A percentile compares a stretch with the other conserved stretches of the same genome.
Conservation (phyloP, 2,888 invertebrate species). For the Craniophora ligustri region DNA sequence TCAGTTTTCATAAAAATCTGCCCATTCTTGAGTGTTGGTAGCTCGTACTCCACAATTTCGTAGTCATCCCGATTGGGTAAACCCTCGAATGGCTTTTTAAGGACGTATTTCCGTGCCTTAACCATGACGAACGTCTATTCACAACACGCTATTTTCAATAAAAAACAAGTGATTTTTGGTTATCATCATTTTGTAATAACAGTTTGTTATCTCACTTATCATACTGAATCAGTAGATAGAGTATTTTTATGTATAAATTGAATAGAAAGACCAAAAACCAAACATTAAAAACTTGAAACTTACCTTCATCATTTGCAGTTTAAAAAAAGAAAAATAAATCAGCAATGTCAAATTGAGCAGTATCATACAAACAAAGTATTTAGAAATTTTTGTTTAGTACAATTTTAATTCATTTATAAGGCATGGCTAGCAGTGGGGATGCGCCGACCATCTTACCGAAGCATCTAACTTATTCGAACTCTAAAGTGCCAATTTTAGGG, state of each 20-base stretch:
- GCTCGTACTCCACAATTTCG: slow-evolving; percentile 88
- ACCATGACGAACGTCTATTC: slow-evolving; percentile 69
- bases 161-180: too few relatives aligned
- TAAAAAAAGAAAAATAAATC: slow-evolving; percentile 13
- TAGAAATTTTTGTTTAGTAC: slow-evolving; percentile 34
- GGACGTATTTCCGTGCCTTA: slow-evolving; percentile 81
- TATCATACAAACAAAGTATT: slow-evolving; percentile 33
- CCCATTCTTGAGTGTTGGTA: slow-evolving; percentile 66
- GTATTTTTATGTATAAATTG: too few relatives aligned
- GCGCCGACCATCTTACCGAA: slow-evolving; percentile 52
- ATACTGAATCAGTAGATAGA: background rate
- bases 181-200: too few relatives aligned
- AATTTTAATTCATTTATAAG: slow-evolving; percentile 55
- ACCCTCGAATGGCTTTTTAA: slow-evolving; percentile 85
- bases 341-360: slow-evolving; percentile 51
- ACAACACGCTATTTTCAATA: slow-evolving; percentile 1
- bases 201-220: too few relatives aligned
- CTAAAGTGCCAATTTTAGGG: slow-evolving; percentile 73
- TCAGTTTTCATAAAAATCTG: slow-evolving; percentile 70
- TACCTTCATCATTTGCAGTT: background rate
- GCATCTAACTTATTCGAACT: slow-evolving; percentile 75
- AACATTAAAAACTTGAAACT: too few relatives aligned
- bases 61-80: slow-evolving; percentile 88
- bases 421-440: slow-evolving; percentile 55
- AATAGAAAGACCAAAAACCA: too few relatives aligned